Conservation (phyloP, 2,888 invertebrate genomes). For the Galeopsomyia nigrocyanea region DNA sequence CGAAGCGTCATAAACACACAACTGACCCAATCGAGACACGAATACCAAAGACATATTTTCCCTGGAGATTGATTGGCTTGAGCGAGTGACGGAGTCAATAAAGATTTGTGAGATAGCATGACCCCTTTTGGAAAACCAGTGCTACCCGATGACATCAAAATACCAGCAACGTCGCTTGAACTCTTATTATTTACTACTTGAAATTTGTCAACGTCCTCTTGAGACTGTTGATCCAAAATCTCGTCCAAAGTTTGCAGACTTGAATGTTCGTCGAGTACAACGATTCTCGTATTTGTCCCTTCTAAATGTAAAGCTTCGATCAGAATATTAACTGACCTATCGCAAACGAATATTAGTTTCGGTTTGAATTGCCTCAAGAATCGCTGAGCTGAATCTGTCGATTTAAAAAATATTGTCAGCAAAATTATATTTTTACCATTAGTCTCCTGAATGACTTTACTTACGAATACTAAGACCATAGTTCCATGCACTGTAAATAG, state of each 20-base stretch:
- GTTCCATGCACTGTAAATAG: constrained; percentile 58
- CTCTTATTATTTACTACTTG: not conserved
- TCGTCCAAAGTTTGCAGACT: constrained; percentile 48
- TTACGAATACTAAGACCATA: constrained; percentile 53
- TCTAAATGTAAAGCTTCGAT: constrained; percentile 47
- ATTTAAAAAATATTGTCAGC: not conserved
- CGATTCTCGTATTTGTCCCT: constrained; percentile 44
- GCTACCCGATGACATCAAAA: constrained; percentile 61
- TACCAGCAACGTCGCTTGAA: constrained; percentile 47
- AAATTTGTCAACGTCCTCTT: constrained; percentile 51
- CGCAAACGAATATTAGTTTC: constrained; percentile 55
- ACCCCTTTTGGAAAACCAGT: constrained; percentile 59
- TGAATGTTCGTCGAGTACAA: constrained; percentile 52
- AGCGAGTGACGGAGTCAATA: constrained; percentile 48
- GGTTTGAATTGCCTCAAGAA: constrained; percentile 53
- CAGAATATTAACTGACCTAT: constrained; percentile 18
- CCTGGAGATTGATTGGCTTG: constrained; percentile 20
- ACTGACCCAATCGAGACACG: constrained; percentile 58
- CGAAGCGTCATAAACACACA: constrained; percentile 52
- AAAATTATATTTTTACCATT: not conserved
- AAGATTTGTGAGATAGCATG: constrained; percentile 51
- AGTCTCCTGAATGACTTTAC: not conserved
- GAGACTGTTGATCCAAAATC: constrained; percentile 48
- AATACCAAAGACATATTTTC: constrained; percentile 49
- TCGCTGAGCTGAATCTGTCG: constrained; percentile 43